Evolutionary conservation across 2,888 invertebrate species (phyloP).

Genomic region (Hirudinaria manillensis): DNA sequence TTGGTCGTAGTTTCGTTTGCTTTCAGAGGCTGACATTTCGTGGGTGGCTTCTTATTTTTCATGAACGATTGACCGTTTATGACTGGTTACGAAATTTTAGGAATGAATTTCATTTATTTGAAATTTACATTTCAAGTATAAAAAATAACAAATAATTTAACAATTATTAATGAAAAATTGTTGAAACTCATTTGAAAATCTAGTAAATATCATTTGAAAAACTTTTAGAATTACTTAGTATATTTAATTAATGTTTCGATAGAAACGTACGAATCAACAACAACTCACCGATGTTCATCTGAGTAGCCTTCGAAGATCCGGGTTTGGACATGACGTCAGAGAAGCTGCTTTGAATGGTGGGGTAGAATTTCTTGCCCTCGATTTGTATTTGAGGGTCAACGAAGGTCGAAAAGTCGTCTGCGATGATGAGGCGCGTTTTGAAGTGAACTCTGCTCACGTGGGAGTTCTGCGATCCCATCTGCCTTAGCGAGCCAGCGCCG

Average conservation of each 20-base stretch:
- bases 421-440: slow-evolving; percentile 18
- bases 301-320: slow-evolving; percentile 1
- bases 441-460: slow-evolving; percentile 17
- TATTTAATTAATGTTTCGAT: too few relatives aligned
- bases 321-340: background rate
- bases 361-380: slow-evolving; percentile 7
- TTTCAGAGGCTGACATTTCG: background rate
- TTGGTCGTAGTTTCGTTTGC: background rate
- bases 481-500: too few relatives aligned
- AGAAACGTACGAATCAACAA: background rate
- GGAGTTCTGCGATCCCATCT: slow-evolving; percentile 28
- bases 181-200: too few relatives aligned
- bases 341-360: background rate
- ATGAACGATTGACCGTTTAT: slow-evolving; percentile 12
- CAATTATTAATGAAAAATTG: too few relatives aligned
- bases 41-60: background rate
- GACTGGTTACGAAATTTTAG: background rate
- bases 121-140: too few relatives aligned
- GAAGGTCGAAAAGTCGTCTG: slow-evolving; percentile 6
- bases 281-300: slow-evolving; percentile 10
- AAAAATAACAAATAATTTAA: too few relatives aligned
- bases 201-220: too few relatives aligned
- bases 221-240: too few relatives aligned
- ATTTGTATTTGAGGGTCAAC: slow-evolving; percentile 11
- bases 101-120: too few relatives aligned